phyloP scores from a whole-genome alignment of 1,140 invertebrate genomes.

The Callitettix versicolor region DNA sequence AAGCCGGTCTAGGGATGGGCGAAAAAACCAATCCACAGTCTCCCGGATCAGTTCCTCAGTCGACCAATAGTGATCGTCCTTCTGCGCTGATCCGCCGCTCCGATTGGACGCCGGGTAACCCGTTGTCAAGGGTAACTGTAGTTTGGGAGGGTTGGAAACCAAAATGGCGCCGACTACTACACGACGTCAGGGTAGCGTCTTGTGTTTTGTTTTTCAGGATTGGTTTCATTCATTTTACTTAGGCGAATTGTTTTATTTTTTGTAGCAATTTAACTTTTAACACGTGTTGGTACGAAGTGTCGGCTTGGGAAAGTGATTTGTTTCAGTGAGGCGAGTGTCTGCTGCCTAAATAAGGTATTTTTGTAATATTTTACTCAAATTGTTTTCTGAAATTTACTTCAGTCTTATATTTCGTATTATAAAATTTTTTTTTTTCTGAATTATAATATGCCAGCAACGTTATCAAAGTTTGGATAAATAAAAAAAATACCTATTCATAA shows the following conservation, averaged over 20 bases:
- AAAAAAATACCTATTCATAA: too few species aligned
- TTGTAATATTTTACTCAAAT: too few species aligned
- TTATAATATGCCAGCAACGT: too few species aligned
- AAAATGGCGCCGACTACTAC: slow-evolving; percentile 1
- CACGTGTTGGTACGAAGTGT: too few species aligned
- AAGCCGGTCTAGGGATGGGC: slow-evolving; percentile 15
- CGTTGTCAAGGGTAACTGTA: slow-evolving; percentile 1
- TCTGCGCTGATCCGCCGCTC: neutral
- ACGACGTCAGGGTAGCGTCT: slow-evolving; percentile 3
- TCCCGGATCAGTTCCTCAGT: slow-evolving; percentile 4
- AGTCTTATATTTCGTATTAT: too few species aligned
- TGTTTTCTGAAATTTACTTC: too few species aligned
- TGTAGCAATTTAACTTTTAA: slow-evolving; percentile 9
- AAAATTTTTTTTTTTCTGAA: too few species aligned
- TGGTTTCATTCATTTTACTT: slow-evolving; percentile 15
- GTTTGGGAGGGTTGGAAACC: neutral
- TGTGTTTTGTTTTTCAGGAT: slow-evolving; percentile 14
- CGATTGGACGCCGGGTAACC: neutral
- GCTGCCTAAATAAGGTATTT: too few species aligned
- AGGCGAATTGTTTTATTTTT: slow-evolving; percentile 7
- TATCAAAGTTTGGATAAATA: too few species aligned
- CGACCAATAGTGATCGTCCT: slow-evolving; percentile 3
- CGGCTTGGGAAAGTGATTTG: too few species aligned
- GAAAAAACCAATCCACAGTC: slow-evolving; percentile 11
- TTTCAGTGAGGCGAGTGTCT: too few species aligned